Conservation (phyloP, 2,888 invertebrate genomes). For the Lissonota sp. region DNA sequence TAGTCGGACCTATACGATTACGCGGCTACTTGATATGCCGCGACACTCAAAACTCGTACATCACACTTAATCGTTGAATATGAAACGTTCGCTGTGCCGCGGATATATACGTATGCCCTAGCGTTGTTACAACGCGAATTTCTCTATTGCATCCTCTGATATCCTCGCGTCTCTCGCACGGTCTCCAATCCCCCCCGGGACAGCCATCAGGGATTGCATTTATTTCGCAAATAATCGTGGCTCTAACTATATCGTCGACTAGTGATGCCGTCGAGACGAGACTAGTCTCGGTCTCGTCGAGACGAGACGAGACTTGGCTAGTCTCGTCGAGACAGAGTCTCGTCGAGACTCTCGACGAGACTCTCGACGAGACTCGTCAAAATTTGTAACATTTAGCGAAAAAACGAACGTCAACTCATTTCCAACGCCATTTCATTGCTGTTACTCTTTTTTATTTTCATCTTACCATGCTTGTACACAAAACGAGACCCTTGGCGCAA, state of each 20-base stretch:
- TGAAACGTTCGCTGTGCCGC: constrained; percentile 76
- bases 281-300: too few species aligned
- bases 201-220: constrained; percentile 72
- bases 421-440: too few species aligned
- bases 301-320: too few species aligned
- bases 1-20: constrained; percentile 75
- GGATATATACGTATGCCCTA: constrained; percentile 16
- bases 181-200: constrained; percentile 50
- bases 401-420: too few species aligned
- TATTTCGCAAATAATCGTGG: constrained; percentile 75
- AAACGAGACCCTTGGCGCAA: too few species aligned
- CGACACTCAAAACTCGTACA: constrained; percentile 81
- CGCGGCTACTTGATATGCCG: constrained; percentile 79
- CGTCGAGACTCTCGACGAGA: too few species aligned
- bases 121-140: neutral
- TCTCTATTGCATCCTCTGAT: constrained; percentile 34
- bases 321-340: too few species aligned
- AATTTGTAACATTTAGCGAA: too few species aligned
- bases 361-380: too few species aligned
- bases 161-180: constrained; percentile 23
- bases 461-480: too few species aligned
- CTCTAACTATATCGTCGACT: constrained; percentile 77
- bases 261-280: too few species aligned
- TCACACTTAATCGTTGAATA: constrained; percentile 82
- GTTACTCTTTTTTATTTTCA: too few species aligned